Evolutionary conservation across 2,113 vertebrate genomes (phyloP), one percentile per base, ranked within the genome.

Genomic region (Dasypus novemcinctus): DNA sequence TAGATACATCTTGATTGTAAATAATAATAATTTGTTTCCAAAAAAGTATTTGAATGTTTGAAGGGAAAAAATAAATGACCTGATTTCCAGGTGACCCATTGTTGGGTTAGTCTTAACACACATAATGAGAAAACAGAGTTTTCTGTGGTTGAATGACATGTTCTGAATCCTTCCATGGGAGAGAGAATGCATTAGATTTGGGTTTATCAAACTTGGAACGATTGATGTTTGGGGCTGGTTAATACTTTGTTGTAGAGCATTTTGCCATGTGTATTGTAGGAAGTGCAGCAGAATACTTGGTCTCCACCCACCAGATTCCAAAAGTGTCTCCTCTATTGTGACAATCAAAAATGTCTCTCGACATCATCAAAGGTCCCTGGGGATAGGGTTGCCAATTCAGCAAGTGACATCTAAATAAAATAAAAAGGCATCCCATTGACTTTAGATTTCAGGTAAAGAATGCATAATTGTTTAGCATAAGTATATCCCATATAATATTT

Each of bases 311-410:
- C 29, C 17, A 13, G 68, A 83, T 63, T 54, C 20, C 41, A 63
- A 27, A n/a, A n/a, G n/a, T n/a, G n/a, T 49, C 2, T 7, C 8
- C 20, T 7, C 27, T 27, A 20, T 59, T 18, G n/a, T 46, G 38
- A 59, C 0, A 59, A 52, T 9, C 49, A 33, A 61, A 78, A 31
- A 3, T 4, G 15, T 38, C 63, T 93, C 2, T 29, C 33, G 29
- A 46, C 5, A 10, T 0, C 2, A 3, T 9, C 49, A 1, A 0
- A 10, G 0, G 18, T 12, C 59, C 10, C 6, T 0, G 5, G 31
- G 46, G 6, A 80, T 7, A 31, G 10, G 4, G 0, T 5, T 54
- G 3, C 31, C 29, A 25, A 13, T 41, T 29, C 8, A 85, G 27
- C 54, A 57, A 21, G 18, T 20, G 17, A 18, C 18, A 57, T 57